phyloP scores from a whole-genome alignment of 2,113 vertebrate genomes.

The Cacatua alba region DNA sequence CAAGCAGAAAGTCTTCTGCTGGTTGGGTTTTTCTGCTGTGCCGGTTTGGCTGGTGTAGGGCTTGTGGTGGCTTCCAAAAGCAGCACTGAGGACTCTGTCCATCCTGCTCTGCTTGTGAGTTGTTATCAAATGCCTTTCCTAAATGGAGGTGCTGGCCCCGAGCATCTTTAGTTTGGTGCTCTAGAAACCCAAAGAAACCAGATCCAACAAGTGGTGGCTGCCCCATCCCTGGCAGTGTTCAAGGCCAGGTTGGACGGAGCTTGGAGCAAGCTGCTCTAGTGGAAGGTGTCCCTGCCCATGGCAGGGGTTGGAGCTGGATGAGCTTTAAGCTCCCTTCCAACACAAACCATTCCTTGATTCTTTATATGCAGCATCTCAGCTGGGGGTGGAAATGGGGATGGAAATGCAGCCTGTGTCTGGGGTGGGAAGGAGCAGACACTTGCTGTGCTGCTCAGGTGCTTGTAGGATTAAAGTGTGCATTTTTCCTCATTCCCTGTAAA shows the following conservation, averaged over 20 bases:
- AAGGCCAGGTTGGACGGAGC: background rate
- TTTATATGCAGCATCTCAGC: background rate
- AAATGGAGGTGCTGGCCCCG: background rate
- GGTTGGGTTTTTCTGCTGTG: background rate
- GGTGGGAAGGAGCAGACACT: background rate
- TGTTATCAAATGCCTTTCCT: background rate
- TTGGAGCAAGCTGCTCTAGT: background rate
- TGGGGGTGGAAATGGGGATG: background rate
- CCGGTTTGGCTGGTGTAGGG: background rate
- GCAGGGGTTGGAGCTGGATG: background rate
- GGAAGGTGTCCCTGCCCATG: background rate
- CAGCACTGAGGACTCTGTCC: background rate
- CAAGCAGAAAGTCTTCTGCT: background rate
- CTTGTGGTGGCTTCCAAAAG: fast-evolving
- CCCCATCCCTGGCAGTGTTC: background rate
- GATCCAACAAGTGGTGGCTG: background rate
- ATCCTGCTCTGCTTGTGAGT: background rate
- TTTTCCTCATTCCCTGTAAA: background rate
- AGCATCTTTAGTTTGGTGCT: background rate
- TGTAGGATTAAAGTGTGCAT: background rate
- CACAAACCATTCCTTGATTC: background rate
- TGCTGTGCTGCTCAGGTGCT: background rate
- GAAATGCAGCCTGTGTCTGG: background rate
- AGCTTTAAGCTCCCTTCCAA: background rate
- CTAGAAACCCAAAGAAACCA: background rate